Percentiles rank a stretch among this genome's conserved stretches.
phyloP scores from a whole-genome alignment of 2,888 invertebrate genomes.

The Saturnia pavonia region DNA sequence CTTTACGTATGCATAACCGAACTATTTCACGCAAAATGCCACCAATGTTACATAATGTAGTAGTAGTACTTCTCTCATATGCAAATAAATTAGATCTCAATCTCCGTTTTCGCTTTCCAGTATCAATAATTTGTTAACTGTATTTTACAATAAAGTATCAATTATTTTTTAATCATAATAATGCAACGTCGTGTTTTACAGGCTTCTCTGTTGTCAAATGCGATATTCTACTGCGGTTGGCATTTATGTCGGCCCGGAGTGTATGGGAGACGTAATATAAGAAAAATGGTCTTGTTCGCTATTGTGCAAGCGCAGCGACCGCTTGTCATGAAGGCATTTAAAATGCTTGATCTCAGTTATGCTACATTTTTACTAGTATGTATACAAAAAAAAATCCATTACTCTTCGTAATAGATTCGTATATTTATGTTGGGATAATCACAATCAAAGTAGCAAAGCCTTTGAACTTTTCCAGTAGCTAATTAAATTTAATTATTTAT shows the following conservation, averaged over 20 bases:
- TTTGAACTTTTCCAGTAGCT: too few relatives aligned
- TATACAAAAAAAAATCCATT: background rate
- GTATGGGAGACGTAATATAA: conserved; percentile 41
- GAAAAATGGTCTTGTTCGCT: conserved; percentile 56
- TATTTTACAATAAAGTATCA: background rate
- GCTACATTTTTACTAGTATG: conserved; percentile 61
- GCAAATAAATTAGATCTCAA: too few relatives aligned
- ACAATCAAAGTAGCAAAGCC: too few relatives aligned
- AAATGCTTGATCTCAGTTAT: conserved; percentile 69
- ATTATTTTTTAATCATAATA: background rate
- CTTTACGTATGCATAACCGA: too few relatives aligned
- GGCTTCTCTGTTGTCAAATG: conserved; percentile 63
- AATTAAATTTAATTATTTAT: too few relatives aligned
- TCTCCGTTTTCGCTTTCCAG: background rate
- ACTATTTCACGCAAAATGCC: too few relatives aligned
- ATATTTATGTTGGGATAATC: background rate
- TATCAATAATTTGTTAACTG: background rate
- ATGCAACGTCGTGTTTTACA: conserved; percentile 33
- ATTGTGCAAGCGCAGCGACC: conserved; percentile 64
- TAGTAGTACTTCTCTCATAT: too few relatives aligned
- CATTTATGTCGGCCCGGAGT: conserved; percentile 44
- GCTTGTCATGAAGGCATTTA: conserved; percentile 72
- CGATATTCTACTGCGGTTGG: conserved; percentile 74
- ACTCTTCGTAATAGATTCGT: background rate
- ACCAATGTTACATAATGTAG: too few relatives aligned